Base-by-base conservation (phyloP, 2,797 vertebrate genomes). In the Sebastes wilsoni region DNA sequence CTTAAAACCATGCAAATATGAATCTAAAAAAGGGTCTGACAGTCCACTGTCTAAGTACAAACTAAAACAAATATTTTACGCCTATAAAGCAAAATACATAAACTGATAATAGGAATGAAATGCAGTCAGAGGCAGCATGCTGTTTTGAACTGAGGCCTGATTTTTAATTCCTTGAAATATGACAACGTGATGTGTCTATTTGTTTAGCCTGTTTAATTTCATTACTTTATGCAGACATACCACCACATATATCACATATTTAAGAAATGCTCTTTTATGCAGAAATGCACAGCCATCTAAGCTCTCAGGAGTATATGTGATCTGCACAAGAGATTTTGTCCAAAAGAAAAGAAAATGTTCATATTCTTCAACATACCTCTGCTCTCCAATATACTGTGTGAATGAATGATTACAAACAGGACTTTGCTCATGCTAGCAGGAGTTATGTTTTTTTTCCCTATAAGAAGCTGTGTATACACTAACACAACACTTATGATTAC, bases 331-430 rank as follows among this genome's bases (percentile, higher is more conserved):
- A 52, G 18, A 81, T 13, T 18, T 36, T 38, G 9, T 30, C 20
- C 28, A 20, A 66, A 72, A 65, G 7, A 58, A 52, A 23, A 30
- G 28, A 52, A 18, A 65, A n/a, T 11, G 20, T 52, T 52, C 8
- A 52, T 66, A 36, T 42, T 58, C 12, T 46, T 55, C 8, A 67
- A 23, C 69, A 61, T 32, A 62, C 6, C 23, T 59, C 8, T 38
- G 12, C 20, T 30, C 14, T 54, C 22, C 14, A 58, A 59, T 32
- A 38, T 64, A 54, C 16, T 23, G 64, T 69, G 72, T 78, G 32
- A 87, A 84, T 84, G 12, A 85, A 46, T 79, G 20, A 69, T 56
- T 11, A 62, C 74, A 69, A 75, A 81, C 16, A 70, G 72, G 54
- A 87, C 77, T 83, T 85, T 85, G 65, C 38, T 66, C 72, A 42